phyloP scores from a whole-genome alignment of 1,140 invertebrate species.

The Lordiphosa collinella region DNA sequence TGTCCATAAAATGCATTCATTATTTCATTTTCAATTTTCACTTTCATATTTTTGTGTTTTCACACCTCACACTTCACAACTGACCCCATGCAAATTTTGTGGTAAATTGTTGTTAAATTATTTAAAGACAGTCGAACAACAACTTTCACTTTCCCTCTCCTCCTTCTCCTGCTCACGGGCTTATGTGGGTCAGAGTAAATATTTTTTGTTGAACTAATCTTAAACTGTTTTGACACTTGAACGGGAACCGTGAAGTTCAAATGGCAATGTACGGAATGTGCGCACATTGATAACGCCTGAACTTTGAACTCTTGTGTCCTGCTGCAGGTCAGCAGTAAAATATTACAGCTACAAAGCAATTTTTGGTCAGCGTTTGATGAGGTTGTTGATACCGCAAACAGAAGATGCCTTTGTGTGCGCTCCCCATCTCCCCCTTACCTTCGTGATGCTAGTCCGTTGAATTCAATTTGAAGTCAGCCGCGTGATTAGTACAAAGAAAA shows the following conservation, averaged over 20 bases:
- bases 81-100: constrained; percentile 63
- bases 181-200: constrained; percentile 43
- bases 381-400: constrained; percentile 34
- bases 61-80: constrained; percentile 42
- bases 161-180: constrained; percentile 6
- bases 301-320: constrained; percentile 53
- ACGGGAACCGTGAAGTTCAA: constrained; percentile 36
- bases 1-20: constrained; percentile 11
- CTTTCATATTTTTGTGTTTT: constrained; percentile 61
- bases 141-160: constrained; percentile 53
- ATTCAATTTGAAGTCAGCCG: constrained; percentile 17
- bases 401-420: constrained; percentile 23
- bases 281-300: constrained; percentile 57
- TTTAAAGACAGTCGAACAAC: constrained; percentile 30
- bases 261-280: constrained; percentile 65
- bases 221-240: constrained; percentile 33
- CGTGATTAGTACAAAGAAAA: constrained; percentile 42
- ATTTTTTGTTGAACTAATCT: constrained; percentile 20
- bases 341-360: constrained; percentile 38
- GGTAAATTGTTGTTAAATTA: constrained; percentile 68
- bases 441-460: not conserved
- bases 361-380: constrained; percentile 28
- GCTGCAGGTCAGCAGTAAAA: constrained; percentile 45
- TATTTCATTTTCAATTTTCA: constrained; percentile 49
- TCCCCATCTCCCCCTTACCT: not conserved